Conservation (phyloP, 2,797 vertebrate genomes). For the Spinus olivaceus region DNA sequence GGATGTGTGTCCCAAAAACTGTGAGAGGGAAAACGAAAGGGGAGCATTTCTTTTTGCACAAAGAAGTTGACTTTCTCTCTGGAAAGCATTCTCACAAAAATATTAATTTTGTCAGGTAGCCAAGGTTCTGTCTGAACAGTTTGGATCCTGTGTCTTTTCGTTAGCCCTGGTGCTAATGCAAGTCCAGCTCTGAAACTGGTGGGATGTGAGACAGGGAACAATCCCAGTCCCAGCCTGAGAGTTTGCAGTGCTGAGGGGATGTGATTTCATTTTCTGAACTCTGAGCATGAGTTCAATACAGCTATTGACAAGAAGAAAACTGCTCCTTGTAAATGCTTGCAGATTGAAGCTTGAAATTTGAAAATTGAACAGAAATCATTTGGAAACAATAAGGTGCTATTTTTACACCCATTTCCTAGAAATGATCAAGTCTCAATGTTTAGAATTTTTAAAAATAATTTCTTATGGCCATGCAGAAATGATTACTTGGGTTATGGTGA, state of each 20-base stretch:
- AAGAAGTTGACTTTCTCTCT: neutral
- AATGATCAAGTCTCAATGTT: neutral
- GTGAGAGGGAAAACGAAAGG: neutral
- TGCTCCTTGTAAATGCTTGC: neutral
- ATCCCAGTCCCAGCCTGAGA: neutral
- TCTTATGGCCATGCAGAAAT: neutral
- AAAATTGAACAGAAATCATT: slow-evolving; percentile 10
- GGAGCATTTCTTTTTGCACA: neutral
- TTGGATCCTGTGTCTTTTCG: neutral
- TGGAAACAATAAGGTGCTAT: neutral
- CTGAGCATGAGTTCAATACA: neutral
- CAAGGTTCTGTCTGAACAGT: neutral
- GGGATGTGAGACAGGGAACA: neutral
- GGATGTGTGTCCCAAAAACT: neutral
- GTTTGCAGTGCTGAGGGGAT: neutral
- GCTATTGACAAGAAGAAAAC: neutral
- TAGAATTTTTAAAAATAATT: neutral
- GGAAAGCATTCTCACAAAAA: neutral
- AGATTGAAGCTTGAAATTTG: neutral
- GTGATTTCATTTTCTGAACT: neutral
- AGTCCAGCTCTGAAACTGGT: neutral
- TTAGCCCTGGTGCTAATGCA: neutral
- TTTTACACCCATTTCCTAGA: slow-evolving; percentile 16
- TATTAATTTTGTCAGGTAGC: neutral
- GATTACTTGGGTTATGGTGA: neutral